Base-by-base conservation (phyloP, 2,113 vertebrate species). In the Brevimyrus niger region DNA sequence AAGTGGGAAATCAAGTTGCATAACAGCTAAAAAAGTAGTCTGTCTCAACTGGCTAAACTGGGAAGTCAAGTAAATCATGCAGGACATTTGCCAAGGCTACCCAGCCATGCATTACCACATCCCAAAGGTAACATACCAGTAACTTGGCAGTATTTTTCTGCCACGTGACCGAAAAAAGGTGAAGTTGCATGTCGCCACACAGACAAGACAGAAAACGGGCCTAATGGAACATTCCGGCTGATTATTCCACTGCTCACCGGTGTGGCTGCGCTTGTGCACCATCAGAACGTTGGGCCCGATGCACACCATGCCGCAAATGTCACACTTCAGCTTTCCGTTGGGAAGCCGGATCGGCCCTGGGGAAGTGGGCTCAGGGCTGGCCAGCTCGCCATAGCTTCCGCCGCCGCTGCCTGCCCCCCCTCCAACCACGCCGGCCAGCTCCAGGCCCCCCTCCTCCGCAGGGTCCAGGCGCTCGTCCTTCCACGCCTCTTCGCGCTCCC, bases 181-280 rank as follows among this genome's bases (percentile, higher is more conserved):
- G 27, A 86, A 31, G 48, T 27, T 48, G 44, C 82, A 84, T 3
- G 10, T 47, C 38, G 23, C n/a, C 82, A 44, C 44, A 21, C 44
- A 44, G 38, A 84, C 38, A 1, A 47, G 11, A 84, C 21, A 47
- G 21, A 84, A 44, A 84, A 21, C 4, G 44, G 23, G 38, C 19
- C 2, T 84, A 84, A 84, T 44, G 82, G 82, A 46, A 84, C 19
- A 84, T 84, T 44, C 21, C 23, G 44, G 38, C 51, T 19, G 15
- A 80, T 80, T 80, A 38, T 47, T 48, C 86, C 31, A 51, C 10
- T 87, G 89, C 96, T 97, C 92, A 99, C 98, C 98, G 0, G 98
- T 99, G 96, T 99, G 98, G 93, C 98, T 99, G 90, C 98, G 97
- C 88, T 99, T 99, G 95, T 99, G 98, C 91, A 99, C 98, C 98